Evolutionary conservation across 37 sponge, comb jelly and placozoan genomes (phyloP).

Genomic region (Hormiphora californensis): DNA sequence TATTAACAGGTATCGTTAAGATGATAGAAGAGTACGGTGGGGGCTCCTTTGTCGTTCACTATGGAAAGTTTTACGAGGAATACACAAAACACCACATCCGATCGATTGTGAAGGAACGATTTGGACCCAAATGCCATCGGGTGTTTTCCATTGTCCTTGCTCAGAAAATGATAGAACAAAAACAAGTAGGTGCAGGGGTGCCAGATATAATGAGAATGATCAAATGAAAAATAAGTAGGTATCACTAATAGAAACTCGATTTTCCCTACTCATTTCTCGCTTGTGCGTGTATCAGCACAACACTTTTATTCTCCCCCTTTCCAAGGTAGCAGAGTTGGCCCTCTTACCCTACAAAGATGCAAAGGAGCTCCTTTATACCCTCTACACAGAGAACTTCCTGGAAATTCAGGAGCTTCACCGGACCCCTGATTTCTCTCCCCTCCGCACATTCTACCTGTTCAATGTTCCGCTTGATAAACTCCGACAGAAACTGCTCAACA

Average conservation of each 20-base stretch:
- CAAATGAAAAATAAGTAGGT: too few species aligned
- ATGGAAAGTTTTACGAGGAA: slow-evolving; percentile 5
- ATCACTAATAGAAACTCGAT: too few species aligned
- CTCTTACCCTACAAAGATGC: slow-evolving; percentile 86
- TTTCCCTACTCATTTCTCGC: background rate
- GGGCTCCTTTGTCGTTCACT: slow-evolving; percentile 19
- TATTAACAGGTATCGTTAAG: slow-evolving; percentile 44
- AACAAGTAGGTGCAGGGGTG: background rate
- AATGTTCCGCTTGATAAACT: slow-evolving; percentile 67
- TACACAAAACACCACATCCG: slow-evolving; percentile 36
- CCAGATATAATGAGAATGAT: too few species aligned
- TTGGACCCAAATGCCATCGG: slow-evolving; percentile 40
- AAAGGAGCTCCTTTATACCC: slow-evolving; percentile 85
- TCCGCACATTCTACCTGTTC: slow-evolving; percentile 86
- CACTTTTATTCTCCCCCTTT: too few species aligned
- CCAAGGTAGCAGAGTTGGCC: slow-evolving; percentile 70
- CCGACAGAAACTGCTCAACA: slow-evolving; percentile 64
- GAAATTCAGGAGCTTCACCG: slow-evolving; percentile 84
- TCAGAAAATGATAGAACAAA: slow-evolving; percentile 31
- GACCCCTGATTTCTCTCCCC: slow-evolving; percentile 79
- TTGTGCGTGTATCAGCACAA: background rate
- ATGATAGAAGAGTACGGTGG: slow-evolving; percentile 42
- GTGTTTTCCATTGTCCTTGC: slow-evolving; percentile 31
- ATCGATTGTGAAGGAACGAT: slow-evolving; percentile 22
- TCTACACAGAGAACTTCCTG: slow-evolving; percentile 77